These are phyloP conservation scores for Rhagium mordax DNA, from an alignment of 2,888 invertebrate genomes.

Conservation along the genomic window DNA sequence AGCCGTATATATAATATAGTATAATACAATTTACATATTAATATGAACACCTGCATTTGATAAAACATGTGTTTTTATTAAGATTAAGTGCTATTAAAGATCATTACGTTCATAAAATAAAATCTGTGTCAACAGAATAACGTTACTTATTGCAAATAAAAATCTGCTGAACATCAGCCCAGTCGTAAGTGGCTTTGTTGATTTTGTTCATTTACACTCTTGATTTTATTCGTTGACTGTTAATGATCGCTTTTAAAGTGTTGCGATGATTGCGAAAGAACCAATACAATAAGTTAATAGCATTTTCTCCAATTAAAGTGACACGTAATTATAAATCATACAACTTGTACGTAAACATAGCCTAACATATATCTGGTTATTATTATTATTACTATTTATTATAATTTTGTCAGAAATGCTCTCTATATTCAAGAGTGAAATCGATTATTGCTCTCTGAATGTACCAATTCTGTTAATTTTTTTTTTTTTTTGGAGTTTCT, in stretches of 20 bases:
- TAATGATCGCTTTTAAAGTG: not conserved
- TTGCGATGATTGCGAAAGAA: not conserved
- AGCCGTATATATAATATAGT: slow-evolving; percentile 43
- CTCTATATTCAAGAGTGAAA: not conserved
- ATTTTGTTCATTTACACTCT: not conserved
- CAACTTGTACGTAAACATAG: not conserved
- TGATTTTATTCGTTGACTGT: slow-evolving; percentile 6
- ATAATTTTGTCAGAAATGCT: too few relatives aligned
- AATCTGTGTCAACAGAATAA: slow-evolving; percentile 23
- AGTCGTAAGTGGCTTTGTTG: not conserved
- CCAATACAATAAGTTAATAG: not conserved
- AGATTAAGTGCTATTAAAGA: slow-evolving; percentile 43
- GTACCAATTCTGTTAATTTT: not conserved
- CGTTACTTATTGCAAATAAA: slow-evolving; percentile 9
- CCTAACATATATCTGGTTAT: not conserved
- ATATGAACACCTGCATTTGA: slow-evolving; percentile 56
- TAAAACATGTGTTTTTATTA: slow-evolving; percentile 51
- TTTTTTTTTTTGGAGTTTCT: not conserved
- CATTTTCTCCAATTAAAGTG: not conserved
- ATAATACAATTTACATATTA: slow-evolving; percentile 54
- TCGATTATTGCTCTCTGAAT: not conserved
- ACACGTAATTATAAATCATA: not conserved
- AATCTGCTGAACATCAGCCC: not conserved
- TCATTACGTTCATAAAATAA: slow-evolving; percentile 34
- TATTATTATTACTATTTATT: too few relatives aligned